These are phyloP conservation scores for Pseudochromis fuscus DNA, from an alignment of 2,797 vertebrate genomes.

Conservation along the genomic window DNA sequence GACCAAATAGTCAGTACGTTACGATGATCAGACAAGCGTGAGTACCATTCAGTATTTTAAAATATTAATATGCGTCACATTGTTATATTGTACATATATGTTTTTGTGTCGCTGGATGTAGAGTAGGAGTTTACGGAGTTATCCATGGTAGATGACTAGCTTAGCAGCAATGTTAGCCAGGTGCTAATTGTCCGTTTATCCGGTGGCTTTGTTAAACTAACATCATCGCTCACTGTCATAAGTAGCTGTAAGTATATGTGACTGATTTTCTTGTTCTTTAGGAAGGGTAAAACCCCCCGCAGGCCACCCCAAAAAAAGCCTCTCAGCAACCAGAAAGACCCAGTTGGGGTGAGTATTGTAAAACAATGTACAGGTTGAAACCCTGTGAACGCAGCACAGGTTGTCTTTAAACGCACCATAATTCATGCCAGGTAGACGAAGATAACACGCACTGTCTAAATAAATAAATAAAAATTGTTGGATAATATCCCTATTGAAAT, in stretches of 20 bases:
- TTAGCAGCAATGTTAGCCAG: constrained; percentile 1
- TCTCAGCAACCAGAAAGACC: constrained; percentile 89
- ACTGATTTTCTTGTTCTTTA: constrained; percentile 52
- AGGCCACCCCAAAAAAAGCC: constrained; percentile 85
- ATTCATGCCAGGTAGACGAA: no score
- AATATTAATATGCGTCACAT: accelerated
- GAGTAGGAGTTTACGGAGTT: background rate
- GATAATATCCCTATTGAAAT: no score
- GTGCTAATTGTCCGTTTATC: background rate
- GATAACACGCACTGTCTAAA: no score
- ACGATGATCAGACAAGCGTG: constrained; percentile 81
- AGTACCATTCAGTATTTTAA: constrained; percentile 50
- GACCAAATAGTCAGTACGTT: background rate
- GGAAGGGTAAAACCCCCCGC: constrained; percentile 88
- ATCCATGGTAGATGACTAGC: background rate
- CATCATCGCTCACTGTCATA: background rate
- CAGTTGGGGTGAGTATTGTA: constrained; percentile 91
- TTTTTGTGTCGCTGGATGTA: background rate
- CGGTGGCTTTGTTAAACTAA: background rate
- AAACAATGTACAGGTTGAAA: no score
- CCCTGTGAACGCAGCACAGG: no score
- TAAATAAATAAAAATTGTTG: no score
- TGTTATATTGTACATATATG: accelerated
- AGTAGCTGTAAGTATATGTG: background rate
- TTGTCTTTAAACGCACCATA: no score